Evolutionary conservation across 2,797 vertebrate genomes (phyloP).

Genomic region (Myripristis jacobus): DNA sequence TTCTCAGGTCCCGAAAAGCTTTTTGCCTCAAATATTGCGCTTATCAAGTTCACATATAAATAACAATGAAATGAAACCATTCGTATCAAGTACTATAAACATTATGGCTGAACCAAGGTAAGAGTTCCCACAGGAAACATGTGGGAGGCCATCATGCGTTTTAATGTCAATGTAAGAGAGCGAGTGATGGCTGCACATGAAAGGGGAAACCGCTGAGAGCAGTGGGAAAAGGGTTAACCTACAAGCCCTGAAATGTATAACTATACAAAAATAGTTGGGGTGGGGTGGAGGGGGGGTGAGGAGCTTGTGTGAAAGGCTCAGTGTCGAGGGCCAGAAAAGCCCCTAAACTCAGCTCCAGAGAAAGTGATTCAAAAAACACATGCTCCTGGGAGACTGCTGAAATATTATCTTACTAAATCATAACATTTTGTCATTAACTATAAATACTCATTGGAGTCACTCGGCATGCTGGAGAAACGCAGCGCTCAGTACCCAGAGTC

Average conservation of each 20-base stretch:
- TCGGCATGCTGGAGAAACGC: slow-evolving; percentile 76
- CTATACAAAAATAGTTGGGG: slow-evolving; percentile 51
- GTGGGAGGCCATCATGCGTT: slow-evolving; percentile 49
- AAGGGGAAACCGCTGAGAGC: slow-evolving; percentile 51
- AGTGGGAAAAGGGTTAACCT: slow-evolving; percentile 65
- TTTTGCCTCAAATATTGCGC: slow-evolving; percentile 64
- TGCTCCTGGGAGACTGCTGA: slow-evolving; percentile 81
- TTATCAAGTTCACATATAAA: slow-evolving; percentile 68
- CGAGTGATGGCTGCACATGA: slow-evolving; percentile 44
- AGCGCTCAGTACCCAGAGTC: slow-evolving; percentile 72
- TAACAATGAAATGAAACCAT: slow-evolving; percentile 66
- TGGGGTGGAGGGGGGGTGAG: slow-evolving; percentile 22
- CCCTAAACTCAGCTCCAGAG: slow-evolving; percentile 70
- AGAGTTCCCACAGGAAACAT: slow-evolving; percentile 60
- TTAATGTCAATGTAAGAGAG: slow-evolving; percentile 41
- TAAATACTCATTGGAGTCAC: slow-evolving; percentile 82
- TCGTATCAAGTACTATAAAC: slow-evolving; percentile 49
- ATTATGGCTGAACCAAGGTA: slow-evolving; percentile 55
- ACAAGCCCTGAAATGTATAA: slow-evolving; percentile 48
- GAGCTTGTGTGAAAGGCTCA: slow-evolving; percentile 64
- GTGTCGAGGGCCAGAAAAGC: slow-evolving; percentile 76
- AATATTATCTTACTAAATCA: slow-evolving; percentile 84
- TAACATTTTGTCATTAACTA: slow-evolving; percentile 82
- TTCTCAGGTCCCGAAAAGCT: slow-evolving; percentile 58
- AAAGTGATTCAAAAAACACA: slow-evolving; percentile 82